A percentile compares a stretch with the other conserved stretches of the same genome.
Conservation (phyloP, 1,140 invertebrate species). For the Polypedilum vanderplanki region DNA sequence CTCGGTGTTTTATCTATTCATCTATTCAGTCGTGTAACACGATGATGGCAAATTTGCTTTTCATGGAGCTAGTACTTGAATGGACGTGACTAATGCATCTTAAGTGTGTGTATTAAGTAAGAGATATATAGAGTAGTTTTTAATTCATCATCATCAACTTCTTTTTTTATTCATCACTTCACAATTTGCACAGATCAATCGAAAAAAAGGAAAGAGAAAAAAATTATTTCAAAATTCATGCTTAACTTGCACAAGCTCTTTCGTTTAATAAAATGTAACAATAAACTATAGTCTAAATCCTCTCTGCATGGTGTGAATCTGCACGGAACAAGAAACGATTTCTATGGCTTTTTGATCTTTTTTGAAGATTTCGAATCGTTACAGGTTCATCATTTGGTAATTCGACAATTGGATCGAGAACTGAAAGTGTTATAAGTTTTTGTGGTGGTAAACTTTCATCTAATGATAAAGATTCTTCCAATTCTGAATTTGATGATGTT, state of each 20-base stretch:
- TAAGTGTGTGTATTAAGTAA: neutral
- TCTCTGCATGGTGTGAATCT: slow-evolving; percentile 20
- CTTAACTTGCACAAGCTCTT: too few species aligned
- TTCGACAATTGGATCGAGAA: slow-evolving; percentile 16
- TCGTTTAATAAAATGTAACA: too few species aligned
- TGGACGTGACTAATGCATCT: slow-evolving; percentile 11
- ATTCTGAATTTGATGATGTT: neutral
- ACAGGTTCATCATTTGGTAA: neutral
- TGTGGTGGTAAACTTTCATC: neutral
- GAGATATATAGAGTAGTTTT: neutral
- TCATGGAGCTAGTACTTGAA: too few species aligned
- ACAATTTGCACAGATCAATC: neutral
- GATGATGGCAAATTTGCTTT: too few species aligned
- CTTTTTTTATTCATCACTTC: slow-evolving; percentile 2
- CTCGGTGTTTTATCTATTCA: too few species aligned
- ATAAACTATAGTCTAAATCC: neutral
- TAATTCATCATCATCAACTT: neutral
- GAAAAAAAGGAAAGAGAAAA: too few species aligned
- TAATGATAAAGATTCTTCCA: neutral
- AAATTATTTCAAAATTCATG: too few species aligned
- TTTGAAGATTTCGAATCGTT: neutral
- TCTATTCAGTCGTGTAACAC: too few species aligned
- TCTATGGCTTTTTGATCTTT: neutral
- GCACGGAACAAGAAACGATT: neutral
- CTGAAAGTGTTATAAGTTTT: neutral